These are phyloP conservation scores for Oryctes rhinoceros DNA, from an alignment of 1,140 invertebrate genomes.

Conservation along the genomic window DNA sequence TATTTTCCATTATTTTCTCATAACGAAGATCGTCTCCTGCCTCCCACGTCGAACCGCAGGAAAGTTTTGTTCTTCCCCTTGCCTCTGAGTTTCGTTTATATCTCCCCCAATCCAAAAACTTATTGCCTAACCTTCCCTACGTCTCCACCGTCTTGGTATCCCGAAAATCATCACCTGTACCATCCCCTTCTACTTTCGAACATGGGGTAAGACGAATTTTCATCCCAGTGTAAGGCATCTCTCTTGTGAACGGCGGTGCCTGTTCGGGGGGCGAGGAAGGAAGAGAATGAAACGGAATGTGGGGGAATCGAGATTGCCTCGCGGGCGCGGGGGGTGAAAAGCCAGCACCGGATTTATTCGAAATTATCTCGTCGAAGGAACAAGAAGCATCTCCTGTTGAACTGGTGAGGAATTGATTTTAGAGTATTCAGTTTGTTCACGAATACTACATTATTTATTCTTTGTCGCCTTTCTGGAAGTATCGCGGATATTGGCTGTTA, in stretches of 20 bases:
- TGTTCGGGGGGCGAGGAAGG: background rate
- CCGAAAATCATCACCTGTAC: slow-evolving; percentile 29
- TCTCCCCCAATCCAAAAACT: background rate
- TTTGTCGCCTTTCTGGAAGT: too few relatives aligned
- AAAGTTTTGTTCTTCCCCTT: background rate
- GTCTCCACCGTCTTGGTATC: background rate
- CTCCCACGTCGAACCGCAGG: background rate
- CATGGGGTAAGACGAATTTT: background rate
- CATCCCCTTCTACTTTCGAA: background rate
- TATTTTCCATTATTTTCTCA: slow-evolving; percentile 19
- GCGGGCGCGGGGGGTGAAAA: background rate
- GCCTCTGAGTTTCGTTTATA: background rate
- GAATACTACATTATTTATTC: background rate
- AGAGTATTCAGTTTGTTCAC: background rate
- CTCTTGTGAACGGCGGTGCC: background rate
- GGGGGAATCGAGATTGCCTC: background rate
- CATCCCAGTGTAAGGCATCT: background rate
- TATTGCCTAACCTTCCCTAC: background rate
- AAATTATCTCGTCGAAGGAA: background rate
- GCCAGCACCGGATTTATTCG: slow-evolving; percentile 5
- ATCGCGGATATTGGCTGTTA: too few relatives aligned
- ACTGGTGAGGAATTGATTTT: background rate
- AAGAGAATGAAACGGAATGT: too few relatives aligned
- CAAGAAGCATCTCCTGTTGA: background rate
- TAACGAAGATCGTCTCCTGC: background rate